Percentiles rank a stretch among this genome's conserved stretches.
Evolutionary conservation across 2,797 vertebrate genomes (phyloP).

Genomic region (Rhyacichthys aspro): DNA sequence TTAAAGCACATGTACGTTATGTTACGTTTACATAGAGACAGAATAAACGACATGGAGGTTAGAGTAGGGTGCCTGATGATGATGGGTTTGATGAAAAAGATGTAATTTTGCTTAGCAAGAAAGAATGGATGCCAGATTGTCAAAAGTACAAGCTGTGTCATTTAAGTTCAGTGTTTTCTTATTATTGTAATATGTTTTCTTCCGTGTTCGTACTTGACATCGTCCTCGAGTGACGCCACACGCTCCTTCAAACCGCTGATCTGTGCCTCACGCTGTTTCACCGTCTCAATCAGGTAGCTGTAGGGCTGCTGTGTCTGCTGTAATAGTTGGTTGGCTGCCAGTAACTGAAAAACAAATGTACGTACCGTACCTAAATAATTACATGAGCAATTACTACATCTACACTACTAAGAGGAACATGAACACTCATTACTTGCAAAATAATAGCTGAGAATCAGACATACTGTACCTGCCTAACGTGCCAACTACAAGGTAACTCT

Average conservation of each 20-base stretch:
- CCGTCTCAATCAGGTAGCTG: slow-evolving; percentile 91
- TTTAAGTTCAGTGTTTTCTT: background rate
- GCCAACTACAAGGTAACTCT: background rate
- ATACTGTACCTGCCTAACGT: background rate
- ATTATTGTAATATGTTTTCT: background rate
- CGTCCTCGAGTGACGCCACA: slow-evolving; percentile 84
- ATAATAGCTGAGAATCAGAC: slow-evolving; percentile 7
- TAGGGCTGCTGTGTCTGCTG: slow-evolving; percentile 93
- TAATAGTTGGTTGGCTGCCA: slow-evolving; percentile 87
- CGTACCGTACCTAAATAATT: slow-evolving; percentile 8
- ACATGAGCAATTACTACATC: background rate
- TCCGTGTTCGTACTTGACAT: slow-evolving; percentile 82
- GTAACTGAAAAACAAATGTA: slow-evolving; percentile 76
- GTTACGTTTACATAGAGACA: no score
- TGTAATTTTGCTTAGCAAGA: background rate
- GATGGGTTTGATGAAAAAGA: slow-evolving; percentile 3
- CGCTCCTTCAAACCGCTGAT: slow-evolving; percentile 82
- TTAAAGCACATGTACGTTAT: no score
- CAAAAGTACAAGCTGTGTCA: background rate
- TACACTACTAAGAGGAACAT: background rate
- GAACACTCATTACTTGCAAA: background rate
- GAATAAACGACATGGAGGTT: background rate
- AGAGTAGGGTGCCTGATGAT: slow-evolving; percentile 1
- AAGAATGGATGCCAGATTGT: background rate
- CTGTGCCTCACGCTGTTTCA: slow-evolving; percentile 88